Evolutionary conservation across 2,797 vertebrate genomes (phyloP), one percentile per base, ranked within the genome.

Genomic region (Diceros bicornis): DNA sequence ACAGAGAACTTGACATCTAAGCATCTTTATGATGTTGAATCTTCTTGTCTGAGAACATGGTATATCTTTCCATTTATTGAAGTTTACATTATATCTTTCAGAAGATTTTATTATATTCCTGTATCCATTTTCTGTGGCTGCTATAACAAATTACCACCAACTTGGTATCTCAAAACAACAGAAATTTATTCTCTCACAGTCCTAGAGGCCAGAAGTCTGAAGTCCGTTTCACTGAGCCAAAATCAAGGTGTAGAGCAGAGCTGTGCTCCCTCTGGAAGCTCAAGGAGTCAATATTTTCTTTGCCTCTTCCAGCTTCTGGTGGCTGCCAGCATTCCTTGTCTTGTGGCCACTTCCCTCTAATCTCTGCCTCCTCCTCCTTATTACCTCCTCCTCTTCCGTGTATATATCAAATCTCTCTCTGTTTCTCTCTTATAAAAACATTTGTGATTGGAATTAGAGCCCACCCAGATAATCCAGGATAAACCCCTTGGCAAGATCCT

Each of bases 181-280:
- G 32, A 85, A 91, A 91, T 87, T 81, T 86, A 84, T 61, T 92
- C 17, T 77, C 29, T 87, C n/a, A 79, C 50, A n/a, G 10, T 92
- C 64, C 77, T 75, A 13, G 68, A 69, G n/a, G 18, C 25, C 6
- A n/a, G 37, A 92, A 78, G 41, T 86, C 74, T 90, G 62, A 66
- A 85, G 52, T 85, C n/a, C 74, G n/a, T 79, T 77, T 94, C 50
- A 25, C 37, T 72, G 41, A 86, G 52, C 55, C 17, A 87, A 57
- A 93, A 75, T 69, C 61, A 81, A 87, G 47, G n/a, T 64, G 13
- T 77, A 71, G 61, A 68, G 25, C 55, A 89, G 52, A 32, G 34
- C 13, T 29, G 21, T 32, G 4, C 16, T 75, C 14, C 69, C 55
- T 61, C 21, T 68, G 59, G 50, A 87, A 75, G 59, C 59, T 37